These are phyloP conservation scores for Idris sp. DNA, from an alignment of 1,140 invertebrate species.

Conservation along the genomic window DNA sequence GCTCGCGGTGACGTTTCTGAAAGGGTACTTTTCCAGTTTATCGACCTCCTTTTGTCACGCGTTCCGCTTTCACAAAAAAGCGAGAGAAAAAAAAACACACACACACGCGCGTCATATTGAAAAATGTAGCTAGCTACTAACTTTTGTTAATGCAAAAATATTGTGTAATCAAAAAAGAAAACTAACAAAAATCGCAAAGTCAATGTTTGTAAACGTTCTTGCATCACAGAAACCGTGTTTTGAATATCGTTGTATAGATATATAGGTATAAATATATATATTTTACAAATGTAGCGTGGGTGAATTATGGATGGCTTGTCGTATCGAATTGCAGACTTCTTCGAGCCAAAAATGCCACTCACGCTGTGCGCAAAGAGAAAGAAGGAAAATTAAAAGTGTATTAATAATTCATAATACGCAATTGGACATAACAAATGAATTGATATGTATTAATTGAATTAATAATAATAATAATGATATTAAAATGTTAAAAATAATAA, in stretches of 20 bases:
- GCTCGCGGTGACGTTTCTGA: neutral
- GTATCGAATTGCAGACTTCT: constrained; percentile 62
- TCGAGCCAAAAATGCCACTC: constrained; percentile 64
- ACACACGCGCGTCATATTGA: no score
- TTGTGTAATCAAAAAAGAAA: no score
- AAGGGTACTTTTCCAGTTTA: constrained; percentile 17
- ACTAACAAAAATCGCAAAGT: no score
- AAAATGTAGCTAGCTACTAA: neutral
- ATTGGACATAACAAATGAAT: no score
- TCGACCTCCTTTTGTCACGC: constrained; percentile 22
- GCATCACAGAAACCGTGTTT: constrained; percentile 8
- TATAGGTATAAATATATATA: no score
- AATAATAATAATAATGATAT: no score
- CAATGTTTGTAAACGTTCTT: constrained; percentile 27
- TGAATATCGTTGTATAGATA: constrained; percentile 18
- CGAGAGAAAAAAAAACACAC: no score
- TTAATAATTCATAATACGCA: constrained; percentile 26
- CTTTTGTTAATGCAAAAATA: no score
- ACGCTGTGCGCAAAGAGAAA: constrained; percentile 8
- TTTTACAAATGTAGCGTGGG: no score
- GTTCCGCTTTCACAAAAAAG: constrained; percentile 19
- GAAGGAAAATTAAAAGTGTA: constrained; percentile 37
- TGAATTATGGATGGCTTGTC: constrained; percentile 52
- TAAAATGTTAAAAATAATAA: no score
- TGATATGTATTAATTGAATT: neutral